Conservation (phyloP, 2,113 vertebrate genomes). For the Numenius arquata region DNA sequence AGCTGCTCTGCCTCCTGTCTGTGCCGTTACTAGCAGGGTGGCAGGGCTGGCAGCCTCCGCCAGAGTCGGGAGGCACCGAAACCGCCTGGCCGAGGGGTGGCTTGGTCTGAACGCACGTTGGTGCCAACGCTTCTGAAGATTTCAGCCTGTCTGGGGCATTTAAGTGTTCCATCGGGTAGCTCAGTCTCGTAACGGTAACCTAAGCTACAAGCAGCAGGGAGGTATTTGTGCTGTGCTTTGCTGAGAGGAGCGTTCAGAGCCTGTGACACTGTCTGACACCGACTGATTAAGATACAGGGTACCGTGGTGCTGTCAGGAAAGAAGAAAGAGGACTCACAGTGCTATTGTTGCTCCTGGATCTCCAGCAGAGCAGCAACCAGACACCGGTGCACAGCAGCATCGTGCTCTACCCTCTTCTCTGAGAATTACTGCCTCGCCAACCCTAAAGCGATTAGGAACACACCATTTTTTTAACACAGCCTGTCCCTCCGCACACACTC, state of each 20-base stretch:
- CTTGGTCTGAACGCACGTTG: not conserved
- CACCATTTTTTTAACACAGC: not conserved
- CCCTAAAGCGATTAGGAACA: not conserved
- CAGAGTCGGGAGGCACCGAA: not conserved
- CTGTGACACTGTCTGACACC: slow-evolving; percentile 51
- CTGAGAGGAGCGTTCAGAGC: slow-evolving; percentile 6
- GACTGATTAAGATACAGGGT: slow-evolving; percentile 53
- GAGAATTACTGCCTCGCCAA: slow-evolving; percentile 23
- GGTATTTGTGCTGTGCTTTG: slow-evolving; percentile 19
- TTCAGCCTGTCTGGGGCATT: slow-evolving; percentile 6
- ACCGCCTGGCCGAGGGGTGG: not conserved
- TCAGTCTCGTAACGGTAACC: slow-evolving; percentile 25
- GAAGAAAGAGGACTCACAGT: slow-evolving; percentile 17
- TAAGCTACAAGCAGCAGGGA: slow-evolving; percentile 55
- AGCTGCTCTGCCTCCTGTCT: not conserved
- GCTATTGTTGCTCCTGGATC: slow-evolving; percentile 5
- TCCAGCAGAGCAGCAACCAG: slow-evolving; percentile 51
- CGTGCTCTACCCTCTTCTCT: not conserved
- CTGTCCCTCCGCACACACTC: not conserved
- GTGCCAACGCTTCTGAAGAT: not conserved
- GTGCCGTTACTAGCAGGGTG: not conserved
- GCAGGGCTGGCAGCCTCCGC: not conserved
- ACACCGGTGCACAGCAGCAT: not conserved
- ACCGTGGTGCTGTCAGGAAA: slow-evolving; percentile 29
- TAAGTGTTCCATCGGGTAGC: not conserved